Evolutionary conservation across 2,113 vertebrate genomes (phyloP).

Genomic region (Daboia siamensis): DNA sequence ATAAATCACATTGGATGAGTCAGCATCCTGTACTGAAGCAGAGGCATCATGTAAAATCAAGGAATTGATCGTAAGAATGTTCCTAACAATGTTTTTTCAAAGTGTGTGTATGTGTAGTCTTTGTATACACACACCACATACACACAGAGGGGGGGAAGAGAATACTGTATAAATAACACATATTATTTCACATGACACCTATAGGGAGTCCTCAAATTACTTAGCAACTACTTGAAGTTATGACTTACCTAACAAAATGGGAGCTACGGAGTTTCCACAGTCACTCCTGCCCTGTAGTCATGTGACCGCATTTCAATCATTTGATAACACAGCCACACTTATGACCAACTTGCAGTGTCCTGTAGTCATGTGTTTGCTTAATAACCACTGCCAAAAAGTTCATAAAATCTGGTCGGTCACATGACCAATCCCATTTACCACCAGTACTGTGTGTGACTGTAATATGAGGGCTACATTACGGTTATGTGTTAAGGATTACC

Average conservation of each 20-base stretch:
- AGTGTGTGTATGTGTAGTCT: neutral
- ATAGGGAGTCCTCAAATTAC: neutral
- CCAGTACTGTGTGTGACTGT: neutral
- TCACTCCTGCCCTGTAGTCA: neutral
- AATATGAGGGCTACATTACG: neutral
- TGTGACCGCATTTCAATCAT: neutral
- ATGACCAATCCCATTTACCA: neutral
- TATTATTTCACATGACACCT: neutral
- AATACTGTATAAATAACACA: neutral
- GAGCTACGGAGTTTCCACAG: neutral
- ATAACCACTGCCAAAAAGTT: neutral
- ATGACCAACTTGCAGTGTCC: neutral
- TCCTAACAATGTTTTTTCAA: slow-evolving; percentile 19
- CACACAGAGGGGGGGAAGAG: too few relatives aligned
- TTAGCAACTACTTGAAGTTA: neutral
- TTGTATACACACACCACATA: neutral
- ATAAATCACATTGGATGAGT: slow-evolving; percentile 61
- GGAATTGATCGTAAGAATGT: slow-evolving; percentile 28
- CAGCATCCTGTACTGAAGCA: slow-evolving; percentile 57
- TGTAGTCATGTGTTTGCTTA: neutral
- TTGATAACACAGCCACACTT: neutral
- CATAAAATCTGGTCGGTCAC: neutral
- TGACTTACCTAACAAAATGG: neutral
- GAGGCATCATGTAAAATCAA: slow-evolving; percentile 34
- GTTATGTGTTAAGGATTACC: neutral